These are phyloP conservation scores for Molossus alvarezi DNA, from an alignment of 2,797 vertebrate species.

Conservation along the genomic window DNA sequence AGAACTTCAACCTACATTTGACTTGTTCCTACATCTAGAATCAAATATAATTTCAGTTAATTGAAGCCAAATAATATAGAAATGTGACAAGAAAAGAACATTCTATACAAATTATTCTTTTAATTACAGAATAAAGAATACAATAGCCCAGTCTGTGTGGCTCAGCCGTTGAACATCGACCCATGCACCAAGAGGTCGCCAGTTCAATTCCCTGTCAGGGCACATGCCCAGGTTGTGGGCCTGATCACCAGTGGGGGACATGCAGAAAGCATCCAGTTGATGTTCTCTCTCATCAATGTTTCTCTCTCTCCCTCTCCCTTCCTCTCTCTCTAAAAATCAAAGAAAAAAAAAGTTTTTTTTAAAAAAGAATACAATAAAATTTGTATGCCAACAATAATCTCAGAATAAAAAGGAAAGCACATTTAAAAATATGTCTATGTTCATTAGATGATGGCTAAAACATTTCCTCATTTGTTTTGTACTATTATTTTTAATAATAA, in stretches of 20 bases:
- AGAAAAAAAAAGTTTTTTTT: no score
- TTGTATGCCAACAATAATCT: background rate
- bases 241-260: no score
- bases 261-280: no score
- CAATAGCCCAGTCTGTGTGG: background rate
- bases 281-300: no score
- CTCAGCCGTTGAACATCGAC: no score
- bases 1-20: background rate
- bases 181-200: no score
- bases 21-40: background rate
- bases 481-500: background rate
- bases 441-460: background rate
- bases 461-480: background rate
- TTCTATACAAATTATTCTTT: background rate
- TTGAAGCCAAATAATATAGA: slow-evolving; percentile 5
- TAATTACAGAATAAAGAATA: background rate
- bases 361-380: background rate
- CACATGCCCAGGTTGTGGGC: no score
- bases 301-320: no score
- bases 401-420: background rate
- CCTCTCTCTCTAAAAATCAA: no score
- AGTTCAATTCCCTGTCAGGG: no score
- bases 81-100: background rate
- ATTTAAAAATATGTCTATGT: background rate
- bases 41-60: slow-evolving; percentile 29